Percentiles rank a stretch among this genome's conserved stretches.
These are phyloP conservation scores for Erannis defoliaria DNA, from an alignment of 2,888 invertebrate species.

Conservation along the genomic window DNA sequence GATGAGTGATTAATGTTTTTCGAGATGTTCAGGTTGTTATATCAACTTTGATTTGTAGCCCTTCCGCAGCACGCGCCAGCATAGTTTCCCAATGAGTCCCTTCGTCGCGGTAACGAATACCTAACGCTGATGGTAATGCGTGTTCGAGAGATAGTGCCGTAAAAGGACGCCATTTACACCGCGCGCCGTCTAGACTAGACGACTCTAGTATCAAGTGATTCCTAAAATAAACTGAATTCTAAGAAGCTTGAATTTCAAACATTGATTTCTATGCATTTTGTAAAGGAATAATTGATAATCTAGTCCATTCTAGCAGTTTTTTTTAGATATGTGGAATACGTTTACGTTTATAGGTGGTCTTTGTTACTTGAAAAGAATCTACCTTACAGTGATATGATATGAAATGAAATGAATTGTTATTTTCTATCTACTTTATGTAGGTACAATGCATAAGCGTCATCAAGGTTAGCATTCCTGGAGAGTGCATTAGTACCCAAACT, in stretches of 20 bases:
- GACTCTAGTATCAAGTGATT: background rate
- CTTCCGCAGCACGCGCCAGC: background rate
- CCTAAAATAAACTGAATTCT: background rate
- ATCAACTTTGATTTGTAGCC: background rate
- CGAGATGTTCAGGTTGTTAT: background rate
- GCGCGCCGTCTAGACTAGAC: constrained; percentile 34
- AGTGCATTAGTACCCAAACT: no score
- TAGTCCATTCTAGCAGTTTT: no score
- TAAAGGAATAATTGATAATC: no score
- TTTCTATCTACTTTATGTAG: no score
- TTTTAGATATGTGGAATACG: no score
- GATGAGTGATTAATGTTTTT: background rate
- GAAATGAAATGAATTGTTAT: no score
- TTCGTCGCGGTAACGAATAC: constrained; percentile 58
- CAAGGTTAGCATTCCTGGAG: no score
- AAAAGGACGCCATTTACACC: constrained; percentile 43
- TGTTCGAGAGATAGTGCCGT: constrained; percentile 22
- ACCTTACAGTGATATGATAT: no score
- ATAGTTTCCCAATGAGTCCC: constrained; percentile 41
- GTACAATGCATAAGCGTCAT: no score
- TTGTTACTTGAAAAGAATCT: no score
- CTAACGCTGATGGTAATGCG: constrained; percentile 47
- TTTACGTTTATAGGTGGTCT: no score
- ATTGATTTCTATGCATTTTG: no score
- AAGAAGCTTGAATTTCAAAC: background rate